Conservation (phyloP, 2,797 vertebrate species). For the Lagocephalus sceleratus region DNA sequence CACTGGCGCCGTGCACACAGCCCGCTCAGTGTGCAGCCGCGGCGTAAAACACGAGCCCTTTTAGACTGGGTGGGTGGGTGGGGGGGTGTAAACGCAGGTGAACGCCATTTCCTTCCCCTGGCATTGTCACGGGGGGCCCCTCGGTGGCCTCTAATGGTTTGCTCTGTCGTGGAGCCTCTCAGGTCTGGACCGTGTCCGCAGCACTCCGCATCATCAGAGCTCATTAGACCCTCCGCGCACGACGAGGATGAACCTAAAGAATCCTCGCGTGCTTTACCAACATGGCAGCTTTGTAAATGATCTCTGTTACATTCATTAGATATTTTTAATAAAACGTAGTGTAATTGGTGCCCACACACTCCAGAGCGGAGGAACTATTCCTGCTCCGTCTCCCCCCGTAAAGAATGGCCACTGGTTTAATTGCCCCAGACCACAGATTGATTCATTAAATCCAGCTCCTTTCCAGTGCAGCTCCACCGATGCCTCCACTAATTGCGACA, state of each 20-base stretch:
- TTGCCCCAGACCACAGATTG: not conserved
- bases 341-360: conserved; percentile 15
- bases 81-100: conserved; percentile 31
- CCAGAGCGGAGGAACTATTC: not conserved
- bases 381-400: not conserved
- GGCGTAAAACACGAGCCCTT: conserved; percentile 46
- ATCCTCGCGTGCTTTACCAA: not conserved
- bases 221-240: conserved; percentile 16
- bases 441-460: conserved; percentile 1
- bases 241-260: conserved; percentile 26
- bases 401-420: not conserved
- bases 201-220: conserved; percentile 35
- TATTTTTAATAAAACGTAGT: not conserved
- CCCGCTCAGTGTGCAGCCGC: conserved; percentile 18
- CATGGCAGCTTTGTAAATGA: not conserved
- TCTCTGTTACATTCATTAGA: not conserved
- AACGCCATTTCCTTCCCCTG: conserved; percentile 42
- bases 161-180: conserved; percentile 35
- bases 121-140: conserved; percentile 56
- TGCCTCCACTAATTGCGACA: conserved; percentile 18
- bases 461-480: not conserved
- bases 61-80: too few relatives aligned
- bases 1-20: conserved; percentile 31
- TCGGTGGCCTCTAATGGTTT: conserved; percentile 51
- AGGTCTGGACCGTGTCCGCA: conserved; percentile 50